These are phyloP conservation scores for Drosophila santomea DNA, from an alignment of 1,140 invertebrate genomes.

Conservation along the genomic window DNA sequence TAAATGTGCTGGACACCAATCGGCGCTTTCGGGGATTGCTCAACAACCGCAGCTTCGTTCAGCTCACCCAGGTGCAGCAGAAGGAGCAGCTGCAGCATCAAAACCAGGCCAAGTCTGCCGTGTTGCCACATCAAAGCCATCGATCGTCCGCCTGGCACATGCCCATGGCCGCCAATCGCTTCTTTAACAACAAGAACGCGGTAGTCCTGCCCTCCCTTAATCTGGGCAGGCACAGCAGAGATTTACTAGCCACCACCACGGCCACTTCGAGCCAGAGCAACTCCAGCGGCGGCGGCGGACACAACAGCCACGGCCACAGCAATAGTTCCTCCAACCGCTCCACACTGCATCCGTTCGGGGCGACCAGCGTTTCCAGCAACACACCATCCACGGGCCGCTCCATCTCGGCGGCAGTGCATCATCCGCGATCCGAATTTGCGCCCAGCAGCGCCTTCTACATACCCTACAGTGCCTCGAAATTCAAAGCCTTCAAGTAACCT, in stretches of 20 bases:
- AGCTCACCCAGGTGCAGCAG: constrained; percentile 76
- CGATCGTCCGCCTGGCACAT: constrained; percentile 71
- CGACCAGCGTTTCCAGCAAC: constrained; percentile 62
- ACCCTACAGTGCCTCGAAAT: constrained; percentile 84
- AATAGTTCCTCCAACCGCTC: constrained; percentile 55
- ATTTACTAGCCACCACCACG: constrained; percentile 46
- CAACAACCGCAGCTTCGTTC: constrained; percentile 77
- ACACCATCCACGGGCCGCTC: constrained; percentile 75
- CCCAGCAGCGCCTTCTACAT: constrained; percentile 72
- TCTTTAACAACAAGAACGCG: constrained; percentile 73
- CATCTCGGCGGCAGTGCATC: constrained; percentile 76
- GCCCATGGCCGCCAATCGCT: constrained; percentile 68
- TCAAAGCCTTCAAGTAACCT: constrained; percentile 81
- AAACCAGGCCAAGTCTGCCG: constrained; percentile 70
- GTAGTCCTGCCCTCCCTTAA: constrained; percentile 75
- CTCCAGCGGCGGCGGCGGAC: constrained; percentile 51
- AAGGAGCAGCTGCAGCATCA: constrained; percentile 51
- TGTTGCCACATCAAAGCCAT: constrained; percentile 60
- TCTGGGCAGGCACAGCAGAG: constrained; percentile 51
- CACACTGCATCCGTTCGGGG: constrained; percentile 43
- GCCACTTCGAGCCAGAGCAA: constrained; percentile 60
- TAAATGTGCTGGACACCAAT: constrained; percentile 76
- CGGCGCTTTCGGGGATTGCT: constrained; percentile 67
- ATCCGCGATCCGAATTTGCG: constrained; percentile 66
- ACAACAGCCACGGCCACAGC: constrained; percentile 53